These are phyloP conservation scores for Drosophila acutilabella DNA, from an alignment of 2,888 invertebrate species.

Conservation along the genomic window DNA sequence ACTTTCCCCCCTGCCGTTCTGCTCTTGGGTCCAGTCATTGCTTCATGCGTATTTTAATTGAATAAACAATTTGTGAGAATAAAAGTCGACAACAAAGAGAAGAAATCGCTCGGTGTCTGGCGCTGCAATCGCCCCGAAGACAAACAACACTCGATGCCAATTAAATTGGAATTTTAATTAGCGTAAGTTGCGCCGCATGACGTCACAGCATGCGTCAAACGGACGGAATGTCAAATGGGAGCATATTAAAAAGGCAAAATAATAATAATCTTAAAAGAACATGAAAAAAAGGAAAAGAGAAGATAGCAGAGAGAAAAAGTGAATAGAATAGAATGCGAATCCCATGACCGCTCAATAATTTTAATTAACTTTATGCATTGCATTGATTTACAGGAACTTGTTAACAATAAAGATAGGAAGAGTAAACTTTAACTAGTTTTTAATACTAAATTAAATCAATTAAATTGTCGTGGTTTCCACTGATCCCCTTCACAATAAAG, in stretches of 20 bases:
- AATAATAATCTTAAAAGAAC: not conserved
- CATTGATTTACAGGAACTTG: not conserved
- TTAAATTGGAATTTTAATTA: conserved; percentile 83
- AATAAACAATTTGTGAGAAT: conserved; percentile 69
- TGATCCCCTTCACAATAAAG: not conserved
- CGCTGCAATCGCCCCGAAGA: conserved; percentile 70
- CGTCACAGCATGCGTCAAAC: conserved; percentile 48
- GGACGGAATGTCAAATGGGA: conserved; percentile 10
- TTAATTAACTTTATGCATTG: conserved; percentile 4
- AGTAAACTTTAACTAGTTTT: not conserved
- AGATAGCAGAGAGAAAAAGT: not conserved
- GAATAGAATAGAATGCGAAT: not conserved
- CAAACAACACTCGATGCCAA: conserved; percentile 78
- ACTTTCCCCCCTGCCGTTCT: not conserved
- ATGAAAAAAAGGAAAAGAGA: not conserved
- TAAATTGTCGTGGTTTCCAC: not conserved
- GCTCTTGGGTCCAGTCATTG: conserved; percentile 36
- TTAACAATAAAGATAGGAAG: too few relatives aligned
- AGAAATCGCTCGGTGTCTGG: conserved; percentile 21
- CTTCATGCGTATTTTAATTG: conserved; percentile 73
- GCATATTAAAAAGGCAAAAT: not conserved
- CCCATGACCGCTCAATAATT: conserved; percentile 9
- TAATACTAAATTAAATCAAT: not conserved
- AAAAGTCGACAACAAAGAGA: conserved; percentile 29
- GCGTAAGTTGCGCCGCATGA: conserved; percentile 70